These are phyloP conservation scores for Triplophysa yarkandensis DNA, from an alignment of 2,797 vertebrate species.

Conservation along the genomic window DNA sequence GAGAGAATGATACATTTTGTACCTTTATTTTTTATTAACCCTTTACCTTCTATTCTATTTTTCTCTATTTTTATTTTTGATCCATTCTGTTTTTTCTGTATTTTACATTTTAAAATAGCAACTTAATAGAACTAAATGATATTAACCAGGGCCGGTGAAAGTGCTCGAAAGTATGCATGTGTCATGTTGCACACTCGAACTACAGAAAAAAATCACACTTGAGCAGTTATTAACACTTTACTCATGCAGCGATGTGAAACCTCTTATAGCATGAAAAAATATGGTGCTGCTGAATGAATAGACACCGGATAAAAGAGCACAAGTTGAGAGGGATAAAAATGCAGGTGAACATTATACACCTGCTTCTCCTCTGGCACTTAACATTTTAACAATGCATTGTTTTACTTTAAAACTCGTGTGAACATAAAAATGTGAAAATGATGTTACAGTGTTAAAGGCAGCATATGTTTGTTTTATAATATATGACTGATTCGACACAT, in stretches of 20 bases:
- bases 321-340: conserved; percentile 9
- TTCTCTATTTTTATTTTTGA: not conserved
- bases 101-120: conserved; percentile 8
- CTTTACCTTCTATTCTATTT: no score
- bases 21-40: no score
- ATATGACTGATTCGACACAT: not conserved
- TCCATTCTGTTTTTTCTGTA: not conserved
- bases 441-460: not conserved
- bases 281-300: conserved; percentile 76
- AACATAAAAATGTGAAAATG: conserved; percentile 2
- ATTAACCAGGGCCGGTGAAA: conserved; percentile 42
- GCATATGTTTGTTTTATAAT: conserved; percentile 16
- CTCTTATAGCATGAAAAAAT: conserved; percentile 70
- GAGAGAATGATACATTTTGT: not conserved
- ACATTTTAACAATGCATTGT: not conserved
- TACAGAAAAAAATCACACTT: conserved; percentile 71
- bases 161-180: conserved; percentile 70
- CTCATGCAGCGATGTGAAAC: conserved; percentile 63
- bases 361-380: not conserved
- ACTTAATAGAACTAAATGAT: conserved; percentile 9
- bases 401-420: not conserved
- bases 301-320: conserved; percentile 49
- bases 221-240: conserved; percentile 56
- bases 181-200: conserved; percentile 64
- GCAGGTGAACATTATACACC: not conserved